Evolutionary conservation across 2,797 vertebrate genomes (phyloP).

Genomic region (Phataginus tetradactyla): DNA sequence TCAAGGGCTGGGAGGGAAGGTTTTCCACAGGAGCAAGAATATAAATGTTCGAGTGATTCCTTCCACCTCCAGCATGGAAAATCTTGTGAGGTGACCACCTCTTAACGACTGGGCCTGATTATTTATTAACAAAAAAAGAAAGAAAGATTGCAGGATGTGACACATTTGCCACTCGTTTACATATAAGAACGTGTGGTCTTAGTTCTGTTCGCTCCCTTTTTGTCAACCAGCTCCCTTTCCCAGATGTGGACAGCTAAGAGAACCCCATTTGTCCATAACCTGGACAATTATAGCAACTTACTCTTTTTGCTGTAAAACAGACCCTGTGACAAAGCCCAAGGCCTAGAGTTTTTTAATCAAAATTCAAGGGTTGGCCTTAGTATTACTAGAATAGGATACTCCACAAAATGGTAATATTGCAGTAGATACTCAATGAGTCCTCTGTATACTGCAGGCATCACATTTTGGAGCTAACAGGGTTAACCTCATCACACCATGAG

Average conservation of each 20-base stretch:
- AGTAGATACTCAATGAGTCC: not conserved
- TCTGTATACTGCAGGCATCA: not conserved
- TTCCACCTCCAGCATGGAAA: constrained; percentile 47
- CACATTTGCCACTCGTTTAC: not conserved
- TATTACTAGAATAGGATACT: not conserved
- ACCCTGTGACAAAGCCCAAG: not conserved
- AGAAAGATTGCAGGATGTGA: not conserved
- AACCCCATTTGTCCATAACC: not conserved
- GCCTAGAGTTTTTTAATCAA: constrained; percentile 6
- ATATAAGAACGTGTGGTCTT: not conserved
- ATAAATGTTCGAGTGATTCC: constrained; percentile 55
- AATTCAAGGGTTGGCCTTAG: not conserved
- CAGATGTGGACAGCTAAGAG: not conserved
- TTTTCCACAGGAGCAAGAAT: constrained; percentile 53
- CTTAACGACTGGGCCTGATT: not conserved
- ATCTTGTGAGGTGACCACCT: not conserved
- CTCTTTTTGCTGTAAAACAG: not conserved
- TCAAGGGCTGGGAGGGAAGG: not conserved
- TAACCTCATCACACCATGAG: not conserved
- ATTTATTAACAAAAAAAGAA: not conserved
- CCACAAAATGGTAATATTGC: not conserved
- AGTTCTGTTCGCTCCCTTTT: not conserved
- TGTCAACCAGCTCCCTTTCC: not conserved
- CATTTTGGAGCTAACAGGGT: not conserved
- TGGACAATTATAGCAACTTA: not conserved